A percentile compares a stretch with the other conserved stretches of the same genome.
These are phyloP conservation scores for Camptogramma bilineatum DNA, from an alignment of 2,888 invertebrate genomes.

Conservation along the genomic window DNA sequence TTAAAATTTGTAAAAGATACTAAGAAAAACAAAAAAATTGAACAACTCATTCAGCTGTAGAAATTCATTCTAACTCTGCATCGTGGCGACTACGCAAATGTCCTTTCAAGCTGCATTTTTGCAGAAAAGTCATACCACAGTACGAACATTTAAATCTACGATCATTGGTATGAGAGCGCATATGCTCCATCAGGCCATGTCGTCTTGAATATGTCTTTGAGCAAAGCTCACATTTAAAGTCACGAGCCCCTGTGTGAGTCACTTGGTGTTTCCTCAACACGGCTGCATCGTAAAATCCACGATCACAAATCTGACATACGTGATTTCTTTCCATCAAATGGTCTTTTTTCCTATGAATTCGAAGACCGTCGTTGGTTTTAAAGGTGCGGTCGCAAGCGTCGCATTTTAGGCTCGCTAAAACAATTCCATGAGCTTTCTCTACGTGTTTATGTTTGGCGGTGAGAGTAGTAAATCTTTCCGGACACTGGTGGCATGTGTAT, in stretches of 20 bases:
- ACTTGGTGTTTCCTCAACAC: constrained; percentile 60
- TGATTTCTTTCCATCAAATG: constrained; percentile 72
- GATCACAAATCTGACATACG: constrained; percentile 74
- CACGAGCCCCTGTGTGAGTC: constrained; percentile 61
- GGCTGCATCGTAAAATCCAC: constrained; percentile 59
- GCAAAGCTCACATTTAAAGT: constrained; percentile 66
- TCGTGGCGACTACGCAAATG: constrained; percentile 70
- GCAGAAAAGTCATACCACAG: constrained; percentile 74
- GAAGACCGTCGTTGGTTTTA: constrained; percentile 55
- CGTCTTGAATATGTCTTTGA: constrained; percentile 55
- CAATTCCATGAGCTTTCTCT: constrained; percentile 58
- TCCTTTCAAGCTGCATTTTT: constrained; percentile 74
- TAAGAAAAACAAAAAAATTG: neutral
- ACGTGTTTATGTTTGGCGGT: constrained; percentile 59
- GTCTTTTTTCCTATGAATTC: constrained; percentile 64
- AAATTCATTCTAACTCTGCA: constrained; percentile 22
- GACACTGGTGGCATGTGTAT: constrained; percentile 61
- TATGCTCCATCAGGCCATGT: constrained; percentile 13
- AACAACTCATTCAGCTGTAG: neutral
- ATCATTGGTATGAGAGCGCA: constrained; percentile 45
- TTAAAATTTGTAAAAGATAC: no score
- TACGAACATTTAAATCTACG: constrained; percentile 67
- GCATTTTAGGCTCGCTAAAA: constrained; percentile 56
- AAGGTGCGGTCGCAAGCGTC: constrained; percentile 65
- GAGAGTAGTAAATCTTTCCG: constrained; percentile 55